Percentiles rank a stretch among this genome's conserved stretches.
These are phyloP conservation scores for Mugil cephalus DNA, from an alignment of 2,113 vertebrate species.

Conservation along the genomic window DNA sequence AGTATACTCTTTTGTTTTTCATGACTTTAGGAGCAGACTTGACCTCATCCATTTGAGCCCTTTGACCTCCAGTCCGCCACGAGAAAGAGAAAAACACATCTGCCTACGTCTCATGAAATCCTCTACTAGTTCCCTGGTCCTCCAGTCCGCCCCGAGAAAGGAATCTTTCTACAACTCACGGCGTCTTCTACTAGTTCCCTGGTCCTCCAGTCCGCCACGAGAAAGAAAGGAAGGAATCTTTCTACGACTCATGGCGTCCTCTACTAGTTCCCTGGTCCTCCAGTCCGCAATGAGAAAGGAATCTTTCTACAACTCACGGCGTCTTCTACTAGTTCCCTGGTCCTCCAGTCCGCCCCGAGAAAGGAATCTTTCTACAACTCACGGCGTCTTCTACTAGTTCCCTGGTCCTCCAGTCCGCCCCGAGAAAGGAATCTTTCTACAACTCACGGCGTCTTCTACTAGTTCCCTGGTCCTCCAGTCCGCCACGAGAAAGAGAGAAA, in stretches of 20 bases:
- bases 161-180: slow-evolving; percentile 15
- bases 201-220: slow-evolving; percentile 48
- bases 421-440: slow-evolving; percentile 27
- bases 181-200: slow-evolving; percentile 14
- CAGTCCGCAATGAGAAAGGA: slow-evolving; percentile 26
- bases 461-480: slow-evolving; percentile 24
- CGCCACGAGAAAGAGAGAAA: slow-evolving; percentile 26
- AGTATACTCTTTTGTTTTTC: slow-evolving; percentile 57
- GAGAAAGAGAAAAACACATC: slow-evolving; percentile 13
- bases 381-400: slow-evolving; percentile 11
- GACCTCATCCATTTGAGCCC: slow-evolving; percentile 71
- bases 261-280: slow-evolving; percentile 10
- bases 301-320: slow-evolving; percentile 6
- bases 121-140: slow-evolving; percentile 57
- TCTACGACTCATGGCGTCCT: slow-evolving; percentile 14
- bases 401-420: slow-evolving; percentile 49
- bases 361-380: slow-evolving; percentile 14
- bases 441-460: not conserved
- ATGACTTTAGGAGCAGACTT: slow-evolving; percentile 63
- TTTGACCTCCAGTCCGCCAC: slow-evolving; percentile 64
- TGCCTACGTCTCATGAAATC: slow-evolving; percentile 24
- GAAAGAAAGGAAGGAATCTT: slow-evolving; percentile 14
- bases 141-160: slow-evolving; percentile 53
- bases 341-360: slow-evolving; percentile 54
- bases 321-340: slow-evolving; percentile 59